phyloP scores from a whole-genome alignment of 2,797 vertebrate genomes.

The Gadopsis bispinosus region DNA sequence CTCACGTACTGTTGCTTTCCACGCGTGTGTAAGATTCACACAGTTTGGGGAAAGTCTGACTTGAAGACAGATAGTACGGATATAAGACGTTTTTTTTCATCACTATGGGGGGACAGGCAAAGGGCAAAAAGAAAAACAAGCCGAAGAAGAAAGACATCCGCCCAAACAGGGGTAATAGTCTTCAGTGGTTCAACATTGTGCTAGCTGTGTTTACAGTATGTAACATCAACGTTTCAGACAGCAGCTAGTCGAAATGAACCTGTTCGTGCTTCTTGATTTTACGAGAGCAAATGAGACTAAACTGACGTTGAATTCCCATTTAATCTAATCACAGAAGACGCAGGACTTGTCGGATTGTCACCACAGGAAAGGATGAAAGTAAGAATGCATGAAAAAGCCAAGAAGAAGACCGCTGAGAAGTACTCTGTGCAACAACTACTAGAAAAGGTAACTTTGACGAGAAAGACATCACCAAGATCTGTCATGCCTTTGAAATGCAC shows the following conservation, averaged over 20 bases:
- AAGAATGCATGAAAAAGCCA: slow-evolving; percentile 86
- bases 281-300: not conserved
- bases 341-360: slow-evolving; percentile 72
- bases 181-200: slow-evolving; percentile 9
- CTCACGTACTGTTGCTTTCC: not conserved
- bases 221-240: not conserved
- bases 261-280: not conserved
- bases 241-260: not conserved
- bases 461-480: not conserved
- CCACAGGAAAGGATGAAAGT: slow-evolving; percentile 86
- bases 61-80: not conserved
- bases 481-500: not conserved
- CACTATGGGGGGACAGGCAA: slow-evolving; percentile 86
- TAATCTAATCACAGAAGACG: slow-evolving; percentile 48
- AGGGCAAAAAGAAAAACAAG: slow-evolving; percentile 85
- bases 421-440: slow-evolving; percentile 85
- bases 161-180: slow-evolving; percentile 72
- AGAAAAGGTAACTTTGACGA: slow-evolving; percentile 80
- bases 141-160: slow-evolving; percentile 79
- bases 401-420: slow-evolving; percentile 87
- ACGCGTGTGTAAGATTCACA: slow-evolving; percentile 54
- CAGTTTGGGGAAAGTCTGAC: slow-evolving; percentile 9
- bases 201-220: slow-evolving; percentile 32
- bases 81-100: not conserved
- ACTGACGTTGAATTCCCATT: not conserved